phyloP scores from a whole-genome alignment of 2,888 invertebrate genomes.

The Alitta virens region DNA sequence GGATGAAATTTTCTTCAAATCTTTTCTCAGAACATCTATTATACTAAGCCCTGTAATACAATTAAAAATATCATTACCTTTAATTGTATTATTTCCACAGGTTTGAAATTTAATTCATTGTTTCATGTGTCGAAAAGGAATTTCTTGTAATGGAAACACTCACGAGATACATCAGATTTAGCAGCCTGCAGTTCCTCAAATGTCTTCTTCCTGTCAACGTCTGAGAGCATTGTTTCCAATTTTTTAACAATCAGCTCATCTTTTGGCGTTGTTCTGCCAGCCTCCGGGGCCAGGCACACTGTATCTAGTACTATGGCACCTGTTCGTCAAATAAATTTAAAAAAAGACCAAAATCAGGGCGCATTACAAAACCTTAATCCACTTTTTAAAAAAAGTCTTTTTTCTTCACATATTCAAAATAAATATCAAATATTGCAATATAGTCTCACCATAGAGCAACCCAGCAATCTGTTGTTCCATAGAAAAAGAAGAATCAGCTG shows the following conservation, averaged over 20 bases:
- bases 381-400: no score
- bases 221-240: conserved; percentile 55
- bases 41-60: conserved; percentile 38
- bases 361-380: no score
- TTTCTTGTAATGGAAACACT: conserved; percentile 7
- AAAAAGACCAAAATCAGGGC: no score
- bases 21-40: conserved; percentile 72
- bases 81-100: no score
- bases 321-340: conserved; percentile 48
- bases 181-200: conserved; percentile 65
- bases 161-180: conserved; percentile 66
- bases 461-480: conserved; percentile 40
- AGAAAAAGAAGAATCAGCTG: conserved; percentile 49
- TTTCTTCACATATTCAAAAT: no score
- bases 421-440: no score
- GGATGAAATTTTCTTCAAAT: conserved; percentile 67
- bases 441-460: conserved; percentile 18
- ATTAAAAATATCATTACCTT: no score
- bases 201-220: conserved; percentile 58
- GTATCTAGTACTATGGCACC: conserved; percentile 80
- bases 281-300: conserved; percentile 69
- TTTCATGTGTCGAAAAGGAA: no score
- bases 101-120: no score
- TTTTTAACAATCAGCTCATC: conserved; percentile 65
- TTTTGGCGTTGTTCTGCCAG: conserved; percentile 68